Conservation (phyloP, 2,888 invertebrate genomes). For the Anaspis maculata region DNA sequence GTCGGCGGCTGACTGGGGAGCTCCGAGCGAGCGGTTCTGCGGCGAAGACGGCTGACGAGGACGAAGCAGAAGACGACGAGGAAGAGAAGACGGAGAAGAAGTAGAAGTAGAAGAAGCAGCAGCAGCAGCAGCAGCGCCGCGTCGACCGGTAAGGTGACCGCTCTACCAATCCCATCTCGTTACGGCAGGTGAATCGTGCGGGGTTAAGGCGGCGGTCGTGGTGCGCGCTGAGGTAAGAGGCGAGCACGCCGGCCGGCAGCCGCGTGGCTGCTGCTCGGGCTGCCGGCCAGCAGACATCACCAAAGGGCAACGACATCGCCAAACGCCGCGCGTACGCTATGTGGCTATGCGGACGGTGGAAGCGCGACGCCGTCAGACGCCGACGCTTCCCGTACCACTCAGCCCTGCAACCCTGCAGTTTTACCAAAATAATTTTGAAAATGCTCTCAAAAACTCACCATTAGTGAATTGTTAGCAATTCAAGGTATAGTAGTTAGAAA, state of each 20-base stretch:
- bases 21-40: slow-evolving; percentile 2
- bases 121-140: too few relatives aligned
- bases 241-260: slow-evolving; percentile 22
- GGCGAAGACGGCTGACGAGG: slow-evolving; percentile 17
- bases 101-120: too few relatives aligned
- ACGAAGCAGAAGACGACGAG: too few relatives aligned
- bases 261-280: too few relatives aligned
- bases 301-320: slow-evolving; percentile 35
- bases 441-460: too few relatives aligned
- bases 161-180: slow-evolving; percentile 35
- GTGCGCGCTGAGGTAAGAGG: too few relatives aligned
- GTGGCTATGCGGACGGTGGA: neutral
- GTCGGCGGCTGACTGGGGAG: slow-evolving; percentile 24
- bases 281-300: slow-evolving; percentile 30
- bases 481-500: too few relatives aligned
- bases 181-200: slow-evolving; percentile 35
- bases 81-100: slow-evolving; percentile 15
- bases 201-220: slow-evolving; percentile 15
- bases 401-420: too few relatives aligned
- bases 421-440: too few relatives aligned
- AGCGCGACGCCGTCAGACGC: neutral
- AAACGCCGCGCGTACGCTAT: slow-evolving; percentile 3
- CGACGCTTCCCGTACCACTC: too few relatives aligned
- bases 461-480: too few relatives aligned
- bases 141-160: slow-evolving; percentile 31